Conservation (phyloP, 2,797 vertebrate species). For the Diceros bicornis region DNA sequence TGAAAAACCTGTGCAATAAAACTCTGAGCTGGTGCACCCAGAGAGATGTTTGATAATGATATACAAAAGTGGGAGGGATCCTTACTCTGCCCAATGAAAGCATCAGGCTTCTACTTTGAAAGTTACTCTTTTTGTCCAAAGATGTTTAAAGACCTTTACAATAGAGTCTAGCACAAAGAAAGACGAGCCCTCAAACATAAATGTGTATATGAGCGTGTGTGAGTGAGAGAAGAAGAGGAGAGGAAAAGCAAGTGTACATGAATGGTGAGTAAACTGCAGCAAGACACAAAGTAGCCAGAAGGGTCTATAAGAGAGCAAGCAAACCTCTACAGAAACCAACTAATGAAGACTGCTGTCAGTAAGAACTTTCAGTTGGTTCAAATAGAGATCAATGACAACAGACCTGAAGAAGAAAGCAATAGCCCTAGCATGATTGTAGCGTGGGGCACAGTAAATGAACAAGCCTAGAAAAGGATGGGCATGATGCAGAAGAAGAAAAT, state of each 20-base stretch:
- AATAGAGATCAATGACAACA: not conserved
- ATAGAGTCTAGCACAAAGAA: not conserved
- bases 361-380: not conserved
- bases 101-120: constrained; percentile 10
- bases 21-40: not conserved
- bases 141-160: constrained; percentile 49
- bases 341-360: not conserved
- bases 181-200: constrained; percentile 3
- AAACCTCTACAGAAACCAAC: not conserved
- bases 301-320: not conserved
- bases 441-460: not conserved
- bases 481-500: not conserved
- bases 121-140: not conserved
- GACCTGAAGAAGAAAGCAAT: not conserved
- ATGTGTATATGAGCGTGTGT: not conserved
- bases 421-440: not conserved
- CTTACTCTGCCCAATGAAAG: not conserved
- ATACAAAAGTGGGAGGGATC: not conserved
- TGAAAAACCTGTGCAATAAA: constrained; percentile 30
- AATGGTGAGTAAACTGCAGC: not conserved
- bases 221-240: constrained; percentile 18
- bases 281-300: not conserved
- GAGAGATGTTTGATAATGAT: not conserved
- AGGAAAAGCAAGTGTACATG: not conserved
- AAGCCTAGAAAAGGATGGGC: constrained; percentile 13